Conservation (phyloP, 2,888 invertebrate species). For the Oligia latruncula region DNA sequence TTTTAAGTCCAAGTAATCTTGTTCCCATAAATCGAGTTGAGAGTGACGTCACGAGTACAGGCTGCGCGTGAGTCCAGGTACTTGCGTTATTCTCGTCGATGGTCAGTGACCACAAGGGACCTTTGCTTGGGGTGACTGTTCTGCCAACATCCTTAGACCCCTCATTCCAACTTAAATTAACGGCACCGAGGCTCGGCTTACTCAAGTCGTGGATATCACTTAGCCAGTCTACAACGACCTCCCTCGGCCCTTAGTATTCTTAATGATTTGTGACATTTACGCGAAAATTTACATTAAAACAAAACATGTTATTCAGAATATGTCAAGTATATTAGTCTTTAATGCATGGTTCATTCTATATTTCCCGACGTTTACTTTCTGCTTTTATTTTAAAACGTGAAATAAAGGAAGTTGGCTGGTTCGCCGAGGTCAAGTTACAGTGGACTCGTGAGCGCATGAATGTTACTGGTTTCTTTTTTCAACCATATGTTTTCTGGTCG, state of each 20-base stretch:
- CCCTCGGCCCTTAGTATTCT: constrained; percentile 70
- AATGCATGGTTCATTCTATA: constrained; percentile 41
- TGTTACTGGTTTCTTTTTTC: constrained; percentile 84
- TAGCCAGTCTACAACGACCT: constrained; percentile 76
- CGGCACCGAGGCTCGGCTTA: constrained; percentile 67
- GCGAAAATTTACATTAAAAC: constrained; percentile 33
- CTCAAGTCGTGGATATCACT: constrained; percentile 68
- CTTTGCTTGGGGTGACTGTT: constrained; percentile 89
- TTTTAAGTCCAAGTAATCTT: constrained; percentile 58
- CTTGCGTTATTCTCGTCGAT: constrained; percentile 86
- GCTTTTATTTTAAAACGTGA: constrained; percentile 72
- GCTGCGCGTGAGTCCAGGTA: constrained; percentile 81
- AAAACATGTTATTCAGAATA: constrained; percentile 21
- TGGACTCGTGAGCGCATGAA: constrained; percentile 73
- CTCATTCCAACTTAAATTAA: constrained; percentile 56
- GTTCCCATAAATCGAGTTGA: constrained; percentile 72
- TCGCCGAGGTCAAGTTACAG: constrained; percentile 73
- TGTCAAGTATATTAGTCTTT: constrained; percentile 28
- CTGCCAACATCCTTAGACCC: constrained; percentile 77
- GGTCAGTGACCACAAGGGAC: constrained; percentile 89
- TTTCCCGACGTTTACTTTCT: constrained; percentile 32
- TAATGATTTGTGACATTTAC: constrained; percentile 51
- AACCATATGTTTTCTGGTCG: constrained; percentile 87
- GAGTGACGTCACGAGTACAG: constrained; percentile 81
- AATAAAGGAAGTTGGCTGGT: constrained; percentile 78